These are phyloP conservation scores for Eulemur mongoz DNA, from an alignment of 2,797 vertebrate species.

Conservation along the genomic window DNA sequence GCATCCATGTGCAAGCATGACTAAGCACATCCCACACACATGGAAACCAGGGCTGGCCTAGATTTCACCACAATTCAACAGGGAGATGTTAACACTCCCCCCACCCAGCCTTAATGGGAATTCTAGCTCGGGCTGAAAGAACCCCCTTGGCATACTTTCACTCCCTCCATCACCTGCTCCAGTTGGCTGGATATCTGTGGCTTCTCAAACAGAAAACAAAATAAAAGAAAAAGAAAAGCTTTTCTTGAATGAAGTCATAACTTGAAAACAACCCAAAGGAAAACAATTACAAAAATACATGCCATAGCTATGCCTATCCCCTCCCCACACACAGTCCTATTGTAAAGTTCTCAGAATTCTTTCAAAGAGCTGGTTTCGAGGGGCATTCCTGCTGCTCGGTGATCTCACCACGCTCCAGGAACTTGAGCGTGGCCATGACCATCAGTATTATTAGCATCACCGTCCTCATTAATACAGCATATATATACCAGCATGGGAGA, in stretches of 20 bases:
- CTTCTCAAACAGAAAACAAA: constrained; percentile 52
- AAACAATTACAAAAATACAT: constrained; percentile 47
- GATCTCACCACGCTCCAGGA: neutral
- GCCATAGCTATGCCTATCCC: neutral
- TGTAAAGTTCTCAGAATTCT: constrained; percentile 5
- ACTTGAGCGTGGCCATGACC: neutral
- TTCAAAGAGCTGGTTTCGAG: neutral
- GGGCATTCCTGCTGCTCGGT: neutral
- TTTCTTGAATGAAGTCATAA: constrained; percentile 49
- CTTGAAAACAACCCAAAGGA: constrained; percentile 47
- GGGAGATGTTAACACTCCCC: constrained; percentile 16
- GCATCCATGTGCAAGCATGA: constrained; percentile 66
- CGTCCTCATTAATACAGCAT: neutral
- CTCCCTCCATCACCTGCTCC: constrained; percentile 49
- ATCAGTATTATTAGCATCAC: neutral
- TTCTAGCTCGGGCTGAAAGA: constrained; percentile 62
- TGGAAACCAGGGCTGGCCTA: constrained; percentile 66
- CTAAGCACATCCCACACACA: constrained; percentile 63
- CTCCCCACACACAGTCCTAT: neutral
- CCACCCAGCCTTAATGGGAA: constrained; percentile 47
- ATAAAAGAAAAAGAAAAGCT: constrained; percentile 54
- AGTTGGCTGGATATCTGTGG: constrained; percentile 36
- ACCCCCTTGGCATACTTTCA: constrained; percentile 52
- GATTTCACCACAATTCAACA: constrained; percentile 61
- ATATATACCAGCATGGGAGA: neutral